Base-by-base conservation (phyloP, 2,113 vertebrate species). In the Notarius quadriscutis region DNA sequence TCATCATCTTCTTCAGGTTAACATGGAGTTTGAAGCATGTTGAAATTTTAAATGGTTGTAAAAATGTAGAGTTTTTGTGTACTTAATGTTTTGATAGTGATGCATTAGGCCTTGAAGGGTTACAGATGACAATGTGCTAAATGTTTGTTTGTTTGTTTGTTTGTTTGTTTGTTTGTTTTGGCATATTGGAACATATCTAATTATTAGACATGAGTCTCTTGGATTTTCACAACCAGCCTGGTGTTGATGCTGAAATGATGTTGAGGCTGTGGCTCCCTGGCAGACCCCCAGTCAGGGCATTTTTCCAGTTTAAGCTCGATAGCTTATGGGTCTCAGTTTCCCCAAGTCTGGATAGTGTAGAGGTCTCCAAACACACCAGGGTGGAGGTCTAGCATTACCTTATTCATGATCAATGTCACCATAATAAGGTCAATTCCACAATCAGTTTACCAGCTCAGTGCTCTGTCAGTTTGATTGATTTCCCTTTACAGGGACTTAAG, bases 191-290 rank as follows among this genome's bases (percentile, higher is more conserved):
- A 62, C 5, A 62, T 4, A 62, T 7, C 58, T 81, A 14, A 25
- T 80, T 79, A 79, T 25, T 10, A 78, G 75, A 80, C 50, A 34
- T 8, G 8, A 60, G 30, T 25, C 30, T 14, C 79, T 7, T 34
- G 30, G 79, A 81, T 62, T 60, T 78, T 53, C 50, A 30, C 17
- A 48, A 65, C 18, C 12, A 22, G 69, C 62, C 78, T 71, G 60
- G 81, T 71, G 84, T 15, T 60, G 55, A 74, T 75, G 69, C 20
- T 55, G 48, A 57, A 77, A 88, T 58, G 27, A 80, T 20, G 53
- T 65, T 86, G 53, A 62, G 67, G 71, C 67, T 88, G 55, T 84
- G 87, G 84, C 50, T 86, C 78, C 30, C 57, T 81, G 81, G 58
- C 51, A n/a, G 41, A 67, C 10, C 41, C 58, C 15, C 30, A 15